phyloP scores from a whole-genome alignment of 2,888 invertebrate genomes.

The Rambutsinella grinnellia region DNA sequence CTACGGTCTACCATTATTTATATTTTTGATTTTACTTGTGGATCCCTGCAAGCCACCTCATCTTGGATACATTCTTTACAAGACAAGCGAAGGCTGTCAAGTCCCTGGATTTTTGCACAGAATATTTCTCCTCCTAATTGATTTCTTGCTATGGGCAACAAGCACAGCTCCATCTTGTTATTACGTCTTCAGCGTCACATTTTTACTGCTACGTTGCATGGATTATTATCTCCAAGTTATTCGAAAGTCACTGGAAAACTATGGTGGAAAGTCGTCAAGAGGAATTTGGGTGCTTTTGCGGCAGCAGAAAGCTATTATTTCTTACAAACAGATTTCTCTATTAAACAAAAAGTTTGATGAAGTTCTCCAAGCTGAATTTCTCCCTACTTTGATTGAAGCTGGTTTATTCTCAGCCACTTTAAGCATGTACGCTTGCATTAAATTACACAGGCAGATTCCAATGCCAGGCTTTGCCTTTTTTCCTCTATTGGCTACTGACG shows the following conservation, averaged over 20 bases:
- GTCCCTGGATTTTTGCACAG: not conserved
- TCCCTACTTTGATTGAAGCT: constrained; percentile 22
- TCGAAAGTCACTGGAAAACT: constrained; percentile 14
- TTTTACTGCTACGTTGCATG: constrained; percentile 42
- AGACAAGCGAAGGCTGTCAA: not conserved
- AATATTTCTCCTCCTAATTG: constrained; percentile 23
- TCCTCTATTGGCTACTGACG: constrained; percentile 34
- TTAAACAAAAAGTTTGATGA: constrained; percentile 33
- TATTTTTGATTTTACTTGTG: constrained; percentile 35
- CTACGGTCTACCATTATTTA: constrained; percentile 38
- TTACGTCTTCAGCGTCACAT: constrained; percentile 35
- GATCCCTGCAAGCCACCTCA: constrained; percentile 56
- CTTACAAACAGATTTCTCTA: constrained; percentile 36
- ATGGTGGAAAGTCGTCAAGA: no score
- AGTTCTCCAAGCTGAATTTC: constrained; percentile 27
- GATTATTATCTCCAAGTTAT: constrained; percentile 30
- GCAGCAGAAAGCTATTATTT: not conserved
- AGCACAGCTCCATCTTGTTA: constrained; percentile 46
- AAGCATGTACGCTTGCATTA: constrained; percentile 41
- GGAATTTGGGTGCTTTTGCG: not conserved
- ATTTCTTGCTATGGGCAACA: constrained; percentile 42
- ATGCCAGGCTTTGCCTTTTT: constrained; percentile 48
- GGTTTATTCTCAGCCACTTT: constrained; percentile 24
- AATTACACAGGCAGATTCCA: constrained; percentile 38
- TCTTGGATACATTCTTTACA: constrained; percentile 42